Conservation (phyloP, 2,888 invertebrate genomes). For the Nasonovia ribisnigri region DNA sequence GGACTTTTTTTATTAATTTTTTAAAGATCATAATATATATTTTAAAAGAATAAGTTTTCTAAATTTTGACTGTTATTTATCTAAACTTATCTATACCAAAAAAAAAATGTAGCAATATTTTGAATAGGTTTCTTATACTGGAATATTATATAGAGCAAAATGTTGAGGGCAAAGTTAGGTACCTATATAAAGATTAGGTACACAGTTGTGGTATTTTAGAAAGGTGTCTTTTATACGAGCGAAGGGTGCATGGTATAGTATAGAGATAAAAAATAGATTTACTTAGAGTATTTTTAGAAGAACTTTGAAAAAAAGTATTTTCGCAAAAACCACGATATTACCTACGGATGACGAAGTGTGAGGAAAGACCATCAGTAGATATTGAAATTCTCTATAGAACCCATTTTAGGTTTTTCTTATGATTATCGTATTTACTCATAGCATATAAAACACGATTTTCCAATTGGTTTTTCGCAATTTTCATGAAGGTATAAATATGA, state of each 20-base stretch:
- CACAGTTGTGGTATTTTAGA: neutral
- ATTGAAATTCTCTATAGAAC: neutral
- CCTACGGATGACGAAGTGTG: neutral
- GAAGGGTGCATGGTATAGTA: neutral
- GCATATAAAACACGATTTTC: neutral
- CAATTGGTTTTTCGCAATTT: neutral
- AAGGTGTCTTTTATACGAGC: neutral
- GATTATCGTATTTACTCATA: neutral
- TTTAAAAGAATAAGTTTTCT: no score
- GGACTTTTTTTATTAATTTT: neutral
- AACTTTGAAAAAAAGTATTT: neutral
- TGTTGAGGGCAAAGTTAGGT: neutral
- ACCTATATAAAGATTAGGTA: neutral
- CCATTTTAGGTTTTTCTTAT: neutral
- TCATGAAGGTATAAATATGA: neutral
- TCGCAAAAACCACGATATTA: neutral
- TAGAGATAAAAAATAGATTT: neutral
- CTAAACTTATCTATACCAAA: no score
- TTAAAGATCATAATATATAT: neutral
- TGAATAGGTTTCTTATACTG: neutral
- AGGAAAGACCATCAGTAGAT: neutral
- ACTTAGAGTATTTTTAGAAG: neutral
- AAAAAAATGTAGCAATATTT: neutral
- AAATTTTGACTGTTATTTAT: no score
- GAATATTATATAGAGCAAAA: neutral